Conservation (phyloP, 2,888 invertebrate genomes). For the Drosophila fulvimacula region DNA sequence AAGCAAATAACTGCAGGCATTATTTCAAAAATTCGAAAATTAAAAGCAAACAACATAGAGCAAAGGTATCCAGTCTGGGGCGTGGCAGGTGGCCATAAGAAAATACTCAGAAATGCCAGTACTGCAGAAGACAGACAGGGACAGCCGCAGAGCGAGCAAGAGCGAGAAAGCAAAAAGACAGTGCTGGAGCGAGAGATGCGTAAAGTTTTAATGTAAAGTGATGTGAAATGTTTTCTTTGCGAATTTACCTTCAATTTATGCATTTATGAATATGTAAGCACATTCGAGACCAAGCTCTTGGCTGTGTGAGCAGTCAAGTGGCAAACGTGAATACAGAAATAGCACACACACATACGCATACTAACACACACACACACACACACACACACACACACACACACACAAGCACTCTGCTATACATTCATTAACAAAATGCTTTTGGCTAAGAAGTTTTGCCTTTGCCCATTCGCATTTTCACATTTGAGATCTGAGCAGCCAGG, state of each 20-base stretch:
- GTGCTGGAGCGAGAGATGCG: slow-evolving; percentile 17
- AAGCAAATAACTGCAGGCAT: slow-evolving; percentile 78
- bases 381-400: slow-evolving; percentile 16
- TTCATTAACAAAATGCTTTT: slow-evolving; percentile 75
- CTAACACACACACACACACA: slow-evolving; percentile 18
- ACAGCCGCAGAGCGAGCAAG: background rate
- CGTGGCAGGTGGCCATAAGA: slow-evolving; percentile 58
- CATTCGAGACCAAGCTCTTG: slow-evolving; percentile 54
- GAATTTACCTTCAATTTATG: slow-evolving; percentile 80
- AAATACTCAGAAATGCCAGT: slow-evolving; percentile 45
- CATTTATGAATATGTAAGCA: slow-evolving; percentile 78
- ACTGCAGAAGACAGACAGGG: slow-evolving; percentile 1
- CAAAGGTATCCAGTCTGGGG: slow-evolving; percentile 23
- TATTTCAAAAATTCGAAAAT: slow-evolving; percentile 79
- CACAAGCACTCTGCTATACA: slow-evolving; percentile 52
- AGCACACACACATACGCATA: slow-evolving; percentile 23
- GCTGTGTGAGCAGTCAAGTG: slow-evolving; percentile 69
- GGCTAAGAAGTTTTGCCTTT: slow-evolving; percentile 67
- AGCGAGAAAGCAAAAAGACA: slow-evolving; percentile 2
- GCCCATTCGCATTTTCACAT: slow-evolving; percentile 39
- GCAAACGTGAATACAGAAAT: slow-evolving; percentile 57
- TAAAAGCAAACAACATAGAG: slow-evolving; percentile 76
- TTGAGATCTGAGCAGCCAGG: slow-evolving; percentile 40
- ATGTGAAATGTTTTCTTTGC: slow-evolving; percentile 78
- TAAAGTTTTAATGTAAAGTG: slow-evolving; percentile 75